These are phyloP conservation scores for Caenorhabditis imperialis DNA, from an alignment of 2,888 invertebrate genomes.

Conservation along the genomic window DNA sequence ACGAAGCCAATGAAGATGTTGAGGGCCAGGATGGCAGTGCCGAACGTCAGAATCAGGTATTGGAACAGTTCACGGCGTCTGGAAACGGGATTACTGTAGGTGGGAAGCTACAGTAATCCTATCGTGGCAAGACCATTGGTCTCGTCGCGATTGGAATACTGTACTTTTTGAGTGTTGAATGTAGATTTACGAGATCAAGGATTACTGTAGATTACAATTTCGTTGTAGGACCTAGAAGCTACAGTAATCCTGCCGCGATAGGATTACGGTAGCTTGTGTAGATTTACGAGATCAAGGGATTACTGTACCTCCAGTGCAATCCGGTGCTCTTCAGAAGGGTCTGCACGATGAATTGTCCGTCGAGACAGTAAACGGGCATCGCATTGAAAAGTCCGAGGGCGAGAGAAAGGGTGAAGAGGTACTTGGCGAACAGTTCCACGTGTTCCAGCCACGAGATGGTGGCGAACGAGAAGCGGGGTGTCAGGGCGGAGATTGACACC, in stretches of 20 bases:
- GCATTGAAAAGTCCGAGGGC: conserved; percentile 92
- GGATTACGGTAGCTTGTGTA: no score
- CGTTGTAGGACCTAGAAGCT: no score
- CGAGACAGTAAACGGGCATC: conserved; percentile 92
- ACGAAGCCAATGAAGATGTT: conserved; percentile 66
- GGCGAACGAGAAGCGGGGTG: conserved; percentile 44
- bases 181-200: no score
- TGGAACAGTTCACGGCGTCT: conserved; percentile 60
- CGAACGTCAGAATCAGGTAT: conserved; percentile 54
- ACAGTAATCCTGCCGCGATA: no score
- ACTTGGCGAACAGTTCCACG: conserved; percentile 61
- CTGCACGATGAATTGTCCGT: conserved; percentile 90
- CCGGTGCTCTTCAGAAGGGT: conserved; percentile 71
- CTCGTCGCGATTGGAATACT: no score
- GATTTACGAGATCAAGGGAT: no score
- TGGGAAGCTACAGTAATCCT: no score
- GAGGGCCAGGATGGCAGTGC: conserved; percentile 57
- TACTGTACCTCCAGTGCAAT: conserved; percentile 37
- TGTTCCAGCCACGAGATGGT: conserved; percentile 45
- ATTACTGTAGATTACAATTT: no score
- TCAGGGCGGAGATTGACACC: conserved; percentile 51
- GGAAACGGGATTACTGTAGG: no score
- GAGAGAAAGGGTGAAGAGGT: conserved; percentile 85
- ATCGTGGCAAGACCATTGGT: no score
- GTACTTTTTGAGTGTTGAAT: no score